Conservation (phyloP, 1,140 invertebrate genomes). For the Propsilocerus akamusi region DNA sequence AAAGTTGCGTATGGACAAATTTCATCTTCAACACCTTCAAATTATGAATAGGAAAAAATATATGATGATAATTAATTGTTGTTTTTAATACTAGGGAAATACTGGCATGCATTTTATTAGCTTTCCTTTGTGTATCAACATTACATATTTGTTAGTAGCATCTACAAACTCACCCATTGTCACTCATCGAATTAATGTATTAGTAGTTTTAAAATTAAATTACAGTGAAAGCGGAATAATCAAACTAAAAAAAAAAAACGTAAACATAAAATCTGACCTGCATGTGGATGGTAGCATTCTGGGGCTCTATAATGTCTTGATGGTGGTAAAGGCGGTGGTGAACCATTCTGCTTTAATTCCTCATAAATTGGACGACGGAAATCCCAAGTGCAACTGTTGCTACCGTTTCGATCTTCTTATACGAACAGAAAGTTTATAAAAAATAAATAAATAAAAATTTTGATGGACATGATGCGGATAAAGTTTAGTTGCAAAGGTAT, state of each 20-base stretch:
- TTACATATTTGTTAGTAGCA: too few species aligned
- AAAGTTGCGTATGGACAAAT: conserved; percentile 89
- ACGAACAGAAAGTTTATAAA: neutral
- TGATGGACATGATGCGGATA: too few species aligned
- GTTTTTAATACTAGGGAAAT: too few species aligned
- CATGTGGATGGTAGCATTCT: conserved; percentile 35
- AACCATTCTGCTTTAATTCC: conserved; percentile 43
- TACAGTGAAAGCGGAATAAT: conserved; percentile 6
- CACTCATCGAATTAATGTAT: too few species aligned
- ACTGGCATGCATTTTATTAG: too few species aligned
- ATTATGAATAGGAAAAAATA: neutral
- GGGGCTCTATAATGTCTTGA: conserved; percentile 24
- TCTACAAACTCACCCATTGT: too few species aligned
- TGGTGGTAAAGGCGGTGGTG: conserved; percentile 29
- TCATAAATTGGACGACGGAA: conserved; percentile 72
- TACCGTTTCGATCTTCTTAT: conserved; percentile 17
- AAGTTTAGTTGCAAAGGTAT: too few species aligned
- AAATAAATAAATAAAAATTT: conserved; percentile 9
- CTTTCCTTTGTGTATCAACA: too few species aligned
- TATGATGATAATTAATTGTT: too few species aligned
- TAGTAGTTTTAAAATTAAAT: too few species aligned
- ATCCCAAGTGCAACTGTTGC: conserved; percentile 68
- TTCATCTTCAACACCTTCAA: conserved; percentile 75
- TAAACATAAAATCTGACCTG: conserved; percentile 25
- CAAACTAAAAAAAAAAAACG: conserved; percentile 8